A percentile compares a stretch with the other conserved stretches of the same genome.
Evolutionary conservation across 2,797 vertebrate genomes (phyloP).

Genomic region (Amphiprion clarkii): DNA sequence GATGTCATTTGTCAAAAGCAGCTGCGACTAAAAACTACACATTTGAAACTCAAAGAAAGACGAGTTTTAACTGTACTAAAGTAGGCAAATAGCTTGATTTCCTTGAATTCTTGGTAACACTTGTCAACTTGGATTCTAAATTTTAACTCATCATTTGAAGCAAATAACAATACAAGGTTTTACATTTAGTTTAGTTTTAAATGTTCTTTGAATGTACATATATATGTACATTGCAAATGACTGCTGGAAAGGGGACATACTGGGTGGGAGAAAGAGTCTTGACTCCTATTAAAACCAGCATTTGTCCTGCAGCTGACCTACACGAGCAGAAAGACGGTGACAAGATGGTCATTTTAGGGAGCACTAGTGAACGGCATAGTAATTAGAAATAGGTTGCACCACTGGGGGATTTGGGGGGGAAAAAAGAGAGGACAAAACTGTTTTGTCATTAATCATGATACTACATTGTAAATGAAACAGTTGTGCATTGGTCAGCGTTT

Average conservation of each 20-base stretch:
- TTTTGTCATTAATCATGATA: constrained; percentile 40
- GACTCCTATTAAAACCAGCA: constrained; percentile 62
- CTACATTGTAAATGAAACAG: constrained; percentile 35
- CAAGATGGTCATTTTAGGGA: constrained; percentile 63
- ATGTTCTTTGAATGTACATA: not conserved
- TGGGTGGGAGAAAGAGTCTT: constrained; percentile 38
- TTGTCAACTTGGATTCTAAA: not conserved
- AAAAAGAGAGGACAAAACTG: constrained; percentile 21
- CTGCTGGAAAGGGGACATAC: constrained; percentile 44
- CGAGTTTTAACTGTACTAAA: not conserved
- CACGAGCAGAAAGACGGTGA: constrained; percentile 54
- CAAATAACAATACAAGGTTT: not conserved
- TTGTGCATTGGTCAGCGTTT: constrained; percentile 24
- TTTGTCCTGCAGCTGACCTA: constrained; percentile 74
- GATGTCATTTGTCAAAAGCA: not conserved
- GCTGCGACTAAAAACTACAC: not conserved
- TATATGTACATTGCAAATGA: constrained; percentile 14
- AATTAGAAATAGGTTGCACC: constrained; percentile 56
- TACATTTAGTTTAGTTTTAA: constrained; percentile 1
- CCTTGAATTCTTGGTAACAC: not conserved
- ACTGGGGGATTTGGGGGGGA: constrained; percentile 23
- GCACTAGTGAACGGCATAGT: constrained; percentile 55
- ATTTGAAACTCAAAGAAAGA: too few relatives aligned
- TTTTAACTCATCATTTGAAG: not conserved
- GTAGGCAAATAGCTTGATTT: not conserved